Evolutionary conservation across 2,113 vertebrate species (phyloP).

Genomic region (Cyprinodon variegatus): DNA sequence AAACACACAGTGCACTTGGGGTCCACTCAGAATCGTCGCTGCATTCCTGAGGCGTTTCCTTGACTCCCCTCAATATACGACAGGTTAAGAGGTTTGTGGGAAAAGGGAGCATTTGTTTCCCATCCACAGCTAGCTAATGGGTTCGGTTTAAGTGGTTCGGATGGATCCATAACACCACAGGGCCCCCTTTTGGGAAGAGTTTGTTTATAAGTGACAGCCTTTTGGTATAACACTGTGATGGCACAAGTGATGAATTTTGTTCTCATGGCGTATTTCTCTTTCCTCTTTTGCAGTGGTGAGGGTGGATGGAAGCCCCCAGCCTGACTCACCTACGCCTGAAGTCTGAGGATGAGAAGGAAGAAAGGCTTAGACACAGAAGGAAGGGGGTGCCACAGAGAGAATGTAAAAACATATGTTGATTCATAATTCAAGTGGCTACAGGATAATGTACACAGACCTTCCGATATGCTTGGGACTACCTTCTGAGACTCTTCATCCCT

Average conservation of each 20-base stretch:
- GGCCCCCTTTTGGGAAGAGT: constrained; percentile 57
- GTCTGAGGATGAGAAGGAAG: constrained; percentile 59
- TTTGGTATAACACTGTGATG: not conserved
- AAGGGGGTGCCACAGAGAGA: constrained; percentile 24
- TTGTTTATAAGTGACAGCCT: not conserved
- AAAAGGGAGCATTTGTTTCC: constrained; percentile 71
- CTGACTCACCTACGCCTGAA: constrained; percentile 69
- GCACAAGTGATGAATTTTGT: not conserved
- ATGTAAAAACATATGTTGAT: constrained; percentile 39
- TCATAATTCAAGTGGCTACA: constrained; percentile 36
- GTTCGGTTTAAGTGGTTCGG: constrained; percentile 53
- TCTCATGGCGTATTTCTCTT: constrained; percentile 28
- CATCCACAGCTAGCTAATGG: constrained; percentile 69
- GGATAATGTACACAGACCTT: constrained; percentile 35
- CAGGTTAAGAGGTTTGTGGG: constrained; percentile 81
- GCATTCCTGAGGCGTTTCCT: constrained; percentile 77
- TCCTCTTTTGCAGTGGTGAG: constrained; percentile 73
- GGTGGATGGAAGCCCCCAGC: constrained; percentile 73
- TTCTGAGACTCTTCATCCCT: constrained; percentile 55
- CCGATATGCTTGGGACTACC: constrained; percentile 33
- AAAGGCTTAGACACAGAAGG: constrained; percentile 21
- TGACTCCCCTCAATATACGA: constrained; percentile 71
- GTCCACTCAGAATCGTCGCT: constrained; percentile 59
- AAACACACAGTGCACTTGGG: constrained; percentile 53
- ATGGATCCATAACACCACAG: constrained; percentile 44